Conservation (phyloP, 1,140 invertebrate genomes). For the Pogonomyrmex californicus region DNA sequence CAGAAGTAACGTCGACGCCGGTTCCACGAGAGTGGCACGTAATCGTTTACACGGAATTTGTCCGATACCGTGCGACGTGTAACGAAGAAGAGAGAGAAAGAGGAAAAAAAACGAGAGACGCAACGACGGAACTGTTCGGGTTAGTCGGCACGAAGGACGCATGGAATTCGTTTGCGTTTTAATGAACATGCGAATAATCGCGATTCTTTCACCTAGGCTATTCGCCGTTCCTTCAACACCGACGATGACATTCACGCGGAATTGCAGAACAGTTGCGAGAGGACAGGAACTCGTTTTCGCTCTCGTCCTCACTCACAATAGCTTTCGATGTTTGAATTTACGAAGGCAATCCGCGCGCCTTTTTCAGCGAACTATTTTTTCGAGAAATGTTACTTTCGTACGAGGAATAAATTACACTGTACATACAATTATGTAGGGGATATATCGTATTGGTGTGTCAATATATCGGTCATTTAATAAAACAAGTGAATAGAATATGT, state of each 20-base stretch:
- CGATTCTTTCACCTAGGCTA: conserved; percentile 61
- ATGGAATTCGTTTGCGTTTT: conserved; percentile 78
- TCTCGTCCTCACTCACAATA: conserved; percentile 23
- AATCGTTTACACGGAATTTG: conserved; percentile 64
- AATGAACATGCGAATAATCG: conserved; percentile 76
- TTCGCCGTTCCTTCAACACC: conserved; percentile 57
- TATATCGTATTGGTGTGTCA: not conserved
- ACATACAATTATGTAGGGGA: not conserved
- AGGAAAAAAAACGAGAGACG: not conserved
- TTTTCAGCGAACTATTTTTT: conserved; percentile 33
- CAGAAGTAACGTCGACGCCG: conserved; percentile 47
- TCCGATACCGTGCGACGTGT: conserved; percentile 19
- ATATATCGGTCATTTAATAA: too few species aligned
- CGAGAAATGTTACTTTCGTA: not conserved
- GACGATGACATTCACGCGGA: conserved; percentile 66
- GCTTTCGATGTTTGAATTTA: conserved; percentile 19
- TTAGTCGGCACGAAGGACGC: conserved; percentile 58
- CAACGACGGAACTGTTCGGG: conserved; percentile 59
- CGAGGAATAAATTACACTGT: not conserved
- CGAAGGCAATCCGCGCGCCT: conserved; percentile 17
- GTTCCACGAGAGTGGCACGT: conserved; percentile 53
- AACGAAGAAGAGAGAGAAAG: conserved; percentile 53
- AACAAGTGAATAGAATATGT: not conserved
- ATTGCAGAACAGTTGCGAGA: conserved; percentile 63
- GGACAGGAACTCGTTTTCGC: conserved; percentile 66